Conservation (phyloP, 2,797 vertebrate species). For the Melanotaenia parkinsoni region DNA sequence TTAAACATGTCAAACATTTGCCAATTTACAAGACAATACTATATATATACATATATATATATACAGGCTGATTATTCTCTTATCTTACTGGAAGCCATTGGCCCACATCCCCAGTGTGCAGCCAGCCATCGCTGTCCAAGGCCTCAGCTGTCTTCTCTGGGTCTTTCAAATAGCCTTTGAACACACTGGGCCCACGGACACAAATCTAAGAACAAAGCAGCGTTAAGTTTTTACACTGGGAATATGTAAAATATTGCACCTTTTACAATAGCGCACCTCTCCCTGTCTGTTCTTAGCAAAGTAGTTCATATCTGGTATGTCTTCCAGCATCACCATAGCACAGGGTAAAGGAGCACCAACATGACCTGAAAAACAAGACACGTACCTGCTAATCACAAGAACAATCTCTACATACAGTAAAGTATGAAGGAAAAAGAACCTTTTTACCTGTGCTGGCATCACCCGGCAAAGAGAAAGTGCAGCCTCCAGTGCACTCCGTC, state of each 20-base stretch:
- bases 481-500: constrained; percentile 86
- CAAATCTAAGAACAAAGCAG: constrained; percentile 75
- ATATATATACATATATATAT: too few relatives aligned
- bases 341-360: constrained; percentile 85
- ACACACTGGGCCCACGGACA: constrained; percentile 83
- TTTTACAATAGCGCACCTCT: constrained; percentile 72
- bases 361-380: constrained; percentile 75
- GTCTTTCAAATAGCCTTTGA: constrained; percentile 83
- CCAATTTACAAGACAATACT: not conserved
- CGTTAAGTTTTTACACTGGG: not conserved
- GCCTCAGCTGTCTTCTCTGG: constrained; percentile 78
- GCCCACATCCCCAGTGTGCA: constrained; percentile 85
- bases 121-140: constrained; percentile 83
- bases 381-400: constrained; percentile 11
- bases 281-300: constrained; percentile 79
- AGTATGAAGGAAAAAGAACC: not conserved
- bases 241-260: not conserved
- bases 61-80: not conserved
- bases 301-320: constrained; percentile 87
- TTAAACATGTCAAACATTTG: not conserved
- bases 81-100: constrained; percentile 83
- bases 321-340: constrained; percentile 81
- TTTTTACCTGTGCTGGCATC: constrained; percentile 83
- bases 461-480: constrained; percentile 86
- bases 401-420: not conserved